Percentiles rank a stretch among this genome's conserved stretches.
Conservation (phyloP, 1,140 invertebrate genomes). For the Drosophila melanogaster region Release_6_plus_ISO1_MT NT_033777.3:24482001-24482500, state of each 20-base stretch:
- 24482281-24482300: slow-evolving; percentile 78
- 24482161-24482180: slow-evolving; percentile 25
- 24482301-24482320: slow-evolving; percentile 69
- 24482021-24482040: slow-evolving; percentile 2
- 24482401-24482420: slow-evolving; percentile 10
- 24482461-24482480: slow-evolving; percentile 81
- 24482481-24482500: slow-evolving; percentile 63
- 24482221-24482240: slow-evolving; percentile 47
- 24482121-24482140: slow-evolving; percentile 81
- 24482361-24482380: background rate
- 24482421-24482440: slow-evolving; percentile 50
- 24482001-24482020: slow-evolving; percentile 52
- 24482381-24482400: too few relatives aligned
- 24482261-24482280: slow-evolving; percentile 82
- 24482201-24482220: background rate
- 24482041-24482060: slow-evolving; percentile 17
- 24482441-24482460: slow-evolving; percentile 73
- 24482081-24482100: slow-evolving; percentile 69
- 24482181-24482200: background rate
- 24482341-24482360: slow-evolving; percentile 2
- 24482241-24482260: slow-evolving; percentile 72
- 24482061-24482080: slow-evolving; percentile 75
- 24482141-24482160: slow-evolving; percentile 81
- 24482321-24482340: slow-evolving; percentile 54
- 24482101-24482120: slow-evolving; percentile 65